These are phyloP conservation scores for Rhynchomys soricoides DNA, from an alignment of 2,113 vertebrate species.

Conservation along the genomic window DNA sequence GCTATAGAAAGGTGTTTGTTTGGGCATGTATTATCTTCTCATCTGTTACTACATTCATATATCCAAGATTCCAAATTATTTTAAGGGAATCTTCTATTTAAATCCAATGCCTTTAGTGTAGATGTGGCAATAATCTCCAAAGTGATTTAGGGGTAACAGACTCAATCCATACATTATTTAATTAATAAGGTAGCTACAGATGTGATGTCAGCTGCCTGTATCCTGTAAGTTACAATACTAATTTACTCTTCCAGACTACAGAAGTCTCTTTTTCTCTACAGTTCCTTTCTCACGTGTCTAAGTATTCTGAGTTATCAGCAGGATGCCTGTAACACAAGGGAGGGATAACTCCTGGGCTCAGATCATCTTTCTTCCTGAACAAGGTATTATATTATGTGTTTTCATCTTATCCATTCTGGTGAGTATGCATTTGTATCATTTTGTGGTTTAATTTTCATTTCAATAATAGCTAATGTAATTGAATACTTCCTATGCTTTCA, in stretches of 20 bases:
- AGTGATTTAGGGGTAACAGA: background rate
- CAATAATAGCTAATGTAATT: background rate
- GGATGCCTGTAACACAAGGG: background rate
- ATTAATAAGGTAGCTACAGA: background rate
- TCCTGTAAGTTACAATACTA: background rate
- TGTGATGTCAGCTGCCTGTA: background rate
- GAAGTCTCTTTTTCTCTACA: background rate
- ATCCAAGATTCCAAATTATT: background rate
- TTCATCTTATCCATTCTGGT: background rate
- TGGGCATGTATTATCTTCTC: background rate
- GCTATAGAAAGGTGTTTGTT: background rate
- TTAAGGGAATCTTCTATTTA: background rate
- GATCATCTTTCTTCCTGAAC: background rate
- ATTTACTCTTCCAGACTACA: background rate
- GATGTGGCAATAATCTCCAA: background rate
- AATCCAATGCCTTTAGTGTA: background rate
- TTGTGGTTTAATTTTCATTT: background rate
- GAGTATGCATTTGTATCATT: background rate
- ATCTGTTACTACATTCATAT: background rate
- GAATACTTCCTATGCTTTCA: background rate
- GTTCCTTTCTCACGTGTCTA: background rate
- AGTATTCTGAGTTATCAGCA: background rate
- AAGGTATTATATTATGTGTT: background rate
- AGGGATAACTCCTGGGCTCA: background rate
- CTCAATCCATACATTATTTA: background rate